A percentile compares a stretch with the other conserved stretches of the same genome.
Evolutionary conservation across 2,797 vertebrate species (phyloP).

Genomic region (Pipistrellus pipistrellus): DNA sequence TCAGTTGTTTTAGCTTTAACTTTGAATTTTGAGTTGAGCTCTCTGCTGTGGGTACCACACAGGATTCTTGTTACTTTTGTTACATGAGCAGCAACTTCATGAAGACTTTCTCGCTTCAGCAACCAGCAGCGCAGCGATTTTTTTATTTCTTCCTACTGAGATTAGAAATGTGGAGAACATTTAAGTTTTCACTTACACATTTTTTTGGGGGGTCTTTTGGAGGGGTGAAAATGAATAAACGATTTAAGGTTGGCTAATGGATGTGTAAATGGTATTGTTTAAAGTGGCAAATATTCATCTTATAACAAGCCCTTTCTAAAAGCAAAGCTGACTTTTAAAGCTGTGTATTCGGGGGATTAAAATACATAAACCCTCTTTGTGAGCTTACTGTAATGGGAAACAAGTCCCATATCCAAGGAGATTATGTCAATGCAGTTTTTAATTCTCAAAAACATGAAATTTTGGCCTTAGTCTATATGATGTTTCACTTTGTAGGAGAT

Average conservation of each 20-base stretch:
- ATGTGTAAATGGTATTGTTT: conserved; percentile 46
- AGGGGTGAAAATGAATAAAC: background rate
- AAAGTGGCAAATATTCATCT: background rate
- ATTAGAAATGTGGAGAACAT: background rate
- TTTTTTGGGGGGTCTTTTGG: background rate
- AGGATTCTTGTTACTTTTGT: background rate
- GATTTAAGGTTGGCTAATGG: background rate
- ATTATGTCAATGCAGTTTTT: background rate
- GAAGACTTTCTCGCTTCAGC: background rate
- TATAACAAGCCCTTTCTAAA: conserved; percentile 52
- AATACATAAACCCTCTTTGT: conserved; percentile 4
- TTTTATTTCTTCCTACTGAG: background rate
- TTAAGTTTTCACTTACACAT: conserved; percentile 24
- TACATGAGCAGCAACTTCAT: background rate
- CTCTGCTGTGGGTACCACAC: background rate
- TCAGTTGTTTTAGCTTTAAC: background rate
- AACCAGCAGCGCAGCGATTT: background rate
- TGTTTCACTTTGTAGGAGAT: conserved; percentile 41
- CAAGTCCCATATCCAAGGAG: background rate
- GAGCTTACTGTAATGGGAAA: background rate
- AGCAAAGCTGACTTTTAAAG: conserved; percentile 38
- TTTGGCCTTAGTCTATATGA: background rate
- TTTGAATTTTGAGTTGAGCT: background rate
- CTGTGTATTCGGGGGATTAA: conserved; percentile 3
- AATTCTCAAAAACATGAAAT: background rate